Evolutionary conservation across 1,140 invertebrate species (phyloP).

Genomic region (Octopus sinensis): DNA sequence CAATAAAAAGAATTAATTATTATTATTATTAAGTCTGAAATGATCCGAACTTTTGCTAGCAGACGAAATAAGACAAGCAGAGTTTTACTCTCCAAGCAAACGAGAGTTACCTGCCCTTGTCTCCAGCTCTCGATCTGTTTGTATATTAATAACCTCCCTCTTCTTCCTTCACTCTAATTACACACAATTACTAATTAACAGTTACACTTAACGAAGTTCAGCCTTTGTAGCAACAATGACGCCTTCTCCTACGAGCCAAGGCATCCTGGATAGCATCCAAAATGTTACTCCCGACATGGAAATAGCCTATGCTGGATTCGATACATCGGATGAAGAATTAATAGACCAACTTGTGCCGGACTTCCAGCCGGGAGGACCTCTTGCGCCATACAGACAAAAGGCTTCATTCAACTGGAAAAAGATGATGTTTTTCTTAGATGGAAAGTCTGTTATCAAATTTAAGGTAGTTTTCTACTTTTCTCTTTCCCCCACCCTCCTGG

Average conservation of each 20-base stretch:
- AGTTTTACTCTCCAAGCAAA: too few relatives aligned
- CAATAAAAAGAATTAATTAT: too few relatives aligned
- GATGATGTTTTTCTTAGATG: conserved; percentile 72
- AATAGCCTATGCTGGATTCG: background rate
- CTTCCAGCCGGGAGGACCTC: conserved; percentile 61
- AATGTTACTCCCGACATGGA: conserved; percentile 2
- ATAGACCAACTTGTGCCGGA: conserved; percentile 36
- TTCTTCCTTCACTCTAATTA: too few relatives aligned
- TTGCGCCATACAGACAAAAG: conserved; percentile 70
- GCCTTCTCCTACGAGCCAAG: conserved; percentile 19
- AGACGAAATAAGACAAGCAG: too few relatives aligned
- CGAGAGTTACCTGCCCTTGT: too few relatives aligned
- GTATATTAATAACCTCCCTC: too few relatives aligned
- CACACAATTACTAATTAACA: background rate
- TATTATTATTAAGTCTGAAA: too few relatives aligned
- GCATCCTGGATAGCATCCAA: conserved; percentile 1
- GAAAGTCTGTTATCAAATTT: conserved; percentile 52
- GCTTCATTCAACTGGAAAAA: conserved; percentile 78
- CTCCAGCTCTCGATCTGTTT: too few relatives aligned
- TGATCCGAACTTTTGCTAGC: too few relatives aligned
- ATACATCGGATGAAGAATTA: conserved; percentile 23
- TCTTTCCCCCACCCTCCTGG: too few relatives aligned
- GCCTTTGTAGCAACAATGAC: conserved; percentile 22
- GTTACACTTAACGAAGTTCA: conserved; percentile 22
- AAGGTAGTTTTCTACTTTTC: too few relatives aligned